Evolutionary conservation across 2,113 vertebrate genomes (phyloP), one percentile per base, ranked within the genome.

Genomic region (Panthera tigris): DNA sequence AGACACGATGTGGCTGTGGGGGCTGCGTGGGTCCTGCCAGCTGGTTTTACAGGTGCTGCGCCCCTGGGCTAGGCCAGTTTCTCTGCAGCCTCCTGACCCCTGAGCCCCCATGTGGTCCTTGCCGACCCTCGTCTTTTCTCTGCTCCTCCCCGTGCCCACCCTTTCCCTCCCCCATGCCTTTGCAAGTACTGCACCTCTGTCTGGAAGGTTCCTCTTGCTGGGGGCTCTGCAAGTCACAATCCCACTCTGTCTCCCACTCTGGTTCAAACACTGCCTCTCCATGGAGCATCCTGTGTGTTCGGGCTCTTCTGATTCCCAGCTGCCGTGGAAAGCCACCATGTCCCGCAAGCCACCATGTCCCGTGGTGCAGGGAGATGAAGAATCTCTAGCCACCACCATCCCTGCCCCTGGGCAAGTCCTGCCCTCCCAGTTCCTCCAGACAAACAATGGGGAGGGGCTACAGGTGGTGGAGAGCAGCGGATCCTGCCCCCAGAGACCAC

Each of bases 11-110:
- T 57, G 83, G 7, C 3, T 9, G 31, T 73, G 74, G 52, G 48
- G 7, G 45, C 36, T 5, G 9, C 0, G 0, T 6, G 19, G 1
- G 1, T 68, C 81, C 36, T 82, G 36, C 48, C 63, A 39, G 52
- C 36, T 7, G 0, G 8, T 4, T 50, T 29, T 21, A 1, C 21
- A 0, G n/a, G 57, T 45, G 33, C 23, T 29, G 2, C 23, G 45
- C 6, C 11, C 31, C 66, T 10, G 33, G 1, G 57, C 66, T 12
- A 18, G 33, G 48, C 78, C 31, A 13, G 91, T 90, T 81, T 0
- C 48, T 25, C 11, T 7, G 13, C 7, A 18, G 48, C 7, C 71
- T 57, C 31, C 19, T 45, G 36, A n/a, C n/a, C 68, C 68, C 50
- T 10, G 5, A 45, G 45, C 7, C 31, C 9, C n/a, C 27, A 68